Percentiles rank a stretch among this genome's conserved stretches.
These are phyloP conservation scores for Saturnia japonica DNA, from an alignment of 2,888 invertebrate genomes.

Conservation along the genomic window DNA sequence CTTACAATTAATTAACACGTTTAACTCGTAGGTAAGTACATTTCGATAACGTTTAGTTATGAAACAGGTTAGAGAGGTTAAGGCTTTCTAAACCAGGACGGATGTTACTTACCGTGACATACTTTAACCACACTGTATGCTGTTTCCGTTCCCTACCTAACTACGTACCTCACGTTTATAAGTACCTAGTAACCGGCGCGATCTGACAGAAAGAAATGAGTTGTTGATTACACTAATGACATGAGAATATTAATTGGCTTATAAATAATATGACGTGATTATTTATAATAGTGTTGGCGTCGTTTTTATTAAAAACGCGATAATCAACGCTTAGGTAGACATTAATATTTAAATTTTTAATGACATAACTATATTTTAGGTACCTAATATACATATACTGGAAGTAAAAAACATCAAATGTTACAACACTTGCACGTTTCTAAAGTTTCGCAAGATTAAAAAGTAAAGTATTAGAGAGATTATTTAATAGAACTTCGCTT, in stretches of 20 bases:
- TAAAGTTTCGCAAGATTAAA: neutral
- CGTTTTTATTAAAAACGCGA: neutral
- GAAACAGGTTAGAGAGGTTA: conserved; percentile 20
- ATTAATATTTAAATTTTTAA: neutral
- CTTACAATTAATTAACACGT: neutral
- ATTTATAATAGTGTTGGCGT: neutral
- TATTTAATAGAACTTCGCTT: neutral
- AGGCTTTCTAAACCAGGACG: conserved; percentile 20
- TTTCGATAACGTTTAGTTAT: conserved; percentile 6
- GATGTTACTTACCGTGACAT: conserved; percentile 25
- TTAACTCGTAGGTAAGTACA: neutral
- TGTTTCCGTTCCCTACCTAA: conserved; percentile 2
- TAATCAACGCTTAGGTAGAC: neutral
- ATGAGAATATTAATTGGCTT: neutral
- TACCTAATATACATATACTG: neutral
- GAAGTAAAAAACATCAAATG: neutral
- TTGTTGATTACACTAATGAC: conserved; percentile 1
- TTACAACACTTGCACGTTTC: neutral
- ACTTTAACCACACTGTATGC: conserved; percentile 21
- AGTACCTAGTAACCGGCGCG: neutral
- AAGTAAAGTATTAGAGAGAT: neutral
- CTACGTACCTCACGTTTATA: neutral
- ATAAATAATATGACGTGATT: neutral
- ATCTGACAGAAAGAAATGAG: neutral
- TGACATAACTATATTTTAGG: neutral